Base-by-base conservation (phyloP, 2,888 invertebrate genomes). In the Tetrapedia diversipes region DNA sequence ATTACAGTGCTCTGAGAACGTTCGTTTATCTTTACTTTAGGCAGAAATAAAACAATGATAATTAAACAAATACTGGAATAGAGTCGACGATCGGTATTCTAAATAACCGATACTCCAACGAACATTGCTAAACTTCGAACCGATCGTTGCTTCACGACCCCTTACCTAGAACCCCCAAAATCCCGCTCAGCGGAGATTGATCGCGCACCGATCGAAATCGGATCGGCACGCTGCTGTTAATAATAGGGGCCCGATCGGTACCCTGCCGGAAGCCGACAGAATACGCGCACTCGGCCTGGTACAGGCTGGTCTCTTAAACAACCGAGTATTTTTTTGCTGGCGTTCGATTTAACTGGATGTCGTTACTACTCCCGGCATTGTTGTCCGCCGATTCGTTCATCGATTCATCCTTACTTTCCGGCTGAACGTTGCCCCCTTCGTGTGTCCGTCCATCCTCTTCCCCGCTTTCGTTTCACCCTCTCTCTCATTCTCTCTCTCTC, bases 311-410 rank as follows among this genome's bases (percentile, higher is more conserved):
- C 80, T 80, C 78, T 83, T 82, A 81, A 82, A 83, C 80, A 79
- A 74, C 71, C 76, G 56, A 68, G 72, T 61, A 77, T 78, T 79
- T 83, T 81, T 84, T 76, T 76, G 78, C 65, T 70, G 78, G 72
- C 83, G 78, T 83, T 82, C 81, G 88, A 88, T 89, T 90, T 86
- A 89, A 90, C 88, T 89, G 89, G 87, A 89, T 88, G 89, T 90
- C 90, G 89, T 90, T 90, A 90, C 89, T 88, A 87, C 85, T 81
- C 67, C 71, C 81, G 86, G 87, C 89, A 90, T 89, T 90, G 89
- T 90, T 89, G 87, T 86, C 87, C 87, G 81, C 77, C 86, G 84
- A 80, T 84, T 84, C 85, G 87, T 85, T 87, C 85, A 83, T 86
- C 86, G 84, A 82, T 80, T 88, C 79, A 75, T 79, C 82, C 85